A percentile compares a stretch with the other conserved stretches of the same genome.
Conservation (phyloP, 1,140 invertebrate species). For the Anagrus nilaparvatae region DNA sequence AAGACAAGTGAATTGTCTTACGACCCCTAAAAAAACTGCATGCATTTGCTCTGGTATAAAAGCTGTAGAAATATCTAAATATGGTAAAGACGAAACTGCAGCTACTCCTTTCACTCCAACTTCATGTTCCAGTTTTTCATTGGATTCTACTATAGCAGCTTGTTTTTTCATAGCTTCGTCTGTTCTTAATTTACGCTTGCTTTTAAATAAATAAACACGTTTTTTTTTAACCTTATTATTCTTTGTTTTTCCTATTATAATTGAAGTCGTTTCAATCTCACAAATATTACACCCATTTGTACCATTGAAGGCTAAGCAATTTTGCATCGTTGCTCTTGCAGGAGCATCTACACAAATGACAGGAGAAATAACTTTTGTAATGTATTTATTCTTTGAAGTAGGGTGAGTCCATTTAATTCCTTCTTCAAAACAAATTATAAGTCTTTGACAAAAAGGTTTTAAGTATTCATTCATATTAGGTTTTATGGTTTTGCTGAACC, state of each 20-base stretch:
- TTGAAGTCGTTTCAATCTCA: conserved; percentile 13
- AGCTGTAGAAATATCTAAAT: conserved; percentile 16
- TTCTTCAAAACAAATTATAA: conserved; percentile 14
- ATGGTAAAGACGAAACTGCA: conserved; percentile 12
- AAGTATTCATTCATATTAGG: no score
- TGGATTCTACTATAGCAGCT: conserved; percentile 9
- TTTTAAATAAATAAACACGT: conserved; percentile 15
- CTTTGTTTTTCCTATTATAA: conserved; percentile 6
- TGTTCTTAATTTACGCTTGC: conserved; percentile 13
- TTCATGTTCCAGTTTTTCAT: conserved; percentile 9
- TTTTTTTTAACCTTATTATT: conserved; percentile 9
- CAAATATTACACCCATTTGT: conserved; percentile 19
- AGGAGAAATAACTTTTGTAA: conserved; percentile 18
- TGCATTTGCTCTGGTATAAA: conserved; percentile 23
- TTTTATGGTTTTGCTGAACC: no score
- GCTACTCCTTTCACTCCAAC: conserved; percentile 19
- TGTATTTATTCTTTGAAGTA: conserved; percentile 7
- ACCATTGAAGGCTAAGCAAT: conserved; percentile 19
- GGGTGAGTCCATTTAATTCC: conserved; percentile 19
- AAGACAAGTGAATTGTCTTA: conserved; percentile 8
- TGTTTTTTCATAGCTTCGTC: conserved; percentile 9
- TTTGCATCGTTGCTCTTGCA: conserved; percentile 21
- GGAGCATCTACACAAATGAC: conserved; percentile 20
- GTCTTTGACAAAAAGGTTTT: conserved; percentile 15
- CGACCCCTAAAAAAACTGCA: conserved; percentile 16